Evolutionary conservation across 2,113 vertebrate species (phyloP).

Genomic region (Elachura formosa): DNA sequence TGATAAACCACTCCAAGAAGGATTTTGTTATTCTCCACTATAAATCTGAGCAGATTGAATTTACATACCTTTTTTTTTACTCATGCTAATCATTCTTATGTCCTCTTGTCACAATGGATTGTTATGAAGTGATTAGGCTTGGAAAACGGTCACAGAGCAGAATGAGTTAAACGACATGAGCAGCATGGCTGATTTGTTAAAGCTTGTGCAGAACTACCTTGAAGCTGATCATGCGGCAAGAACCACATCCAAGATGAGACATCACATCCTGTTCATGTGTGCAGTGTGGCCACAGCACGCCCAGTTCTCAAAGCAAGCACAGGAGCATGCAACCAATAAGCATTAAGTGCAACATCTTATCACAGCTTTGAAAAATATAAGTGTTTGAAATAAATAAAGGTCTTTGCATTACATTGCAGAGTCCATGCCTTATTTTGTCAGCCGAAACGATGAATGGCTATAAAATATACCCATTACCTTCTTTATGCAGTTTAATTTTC

Average conservation of each 20-base stretch:
- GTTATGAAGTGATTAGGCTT: background rate
- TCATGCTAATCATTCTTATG: background rate
- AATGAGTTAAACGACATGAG: background rate
- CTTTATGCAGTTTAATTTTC: background rate
- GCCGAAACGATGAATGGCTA: background rate
- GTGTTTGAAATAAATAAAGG: accelerated
- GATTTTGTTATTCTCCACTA: background rate
- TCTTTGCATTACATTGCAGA: background rate
- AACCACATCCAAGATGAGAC: accelerated
- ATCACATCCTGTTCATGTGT: accelerated
- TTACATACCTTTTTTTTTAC: background rate
- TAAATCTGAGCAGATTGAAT: background rate
- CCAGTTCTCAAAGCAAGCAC: background rate
- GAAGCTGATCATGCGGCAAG: accelerated
- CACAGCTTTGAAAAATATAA: background rate
- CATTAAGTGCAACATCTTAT: background rate
- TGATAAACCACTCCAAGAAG: background rate
- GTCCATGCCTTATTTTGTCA: accelerated
- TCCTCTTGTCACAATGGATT: background rate
- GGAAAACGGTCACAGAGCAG: background rate
- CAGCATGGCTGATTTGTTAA: background rate
- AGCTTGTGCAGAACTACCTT: background rate
- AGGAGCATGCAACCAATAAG: background rate
- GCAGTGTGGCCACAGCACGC: background rate
- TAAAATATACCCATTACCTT: background rate